phyloP scores from a whole-genome alignment of 2,797 vertebrate species.

The Cossypha heuglini region DNA sequence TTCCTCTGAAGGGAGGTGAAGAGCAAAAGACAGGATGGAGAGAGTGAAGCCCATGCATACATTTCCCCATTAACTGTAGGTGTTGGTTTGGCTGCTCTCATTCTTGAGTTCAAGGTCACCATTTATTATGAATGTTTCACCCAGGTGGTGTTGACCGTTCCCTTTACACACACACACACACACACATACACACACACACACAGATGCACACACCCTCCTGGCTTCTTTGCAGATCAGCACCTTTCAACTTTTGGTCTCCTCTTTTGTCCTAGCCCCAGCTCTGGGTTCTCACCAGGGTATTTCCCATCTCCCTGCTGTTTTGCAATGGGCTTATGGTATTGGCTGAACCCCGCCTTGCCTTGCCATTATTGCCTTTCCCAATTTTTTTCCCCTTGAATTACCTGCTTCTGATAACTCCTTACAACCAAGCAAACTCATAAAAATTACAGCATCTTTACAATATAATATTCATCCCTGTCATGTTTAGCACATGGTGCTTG shows the following conservation, averaged over 20 bases:
- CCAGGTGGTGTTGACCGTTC: background rate
- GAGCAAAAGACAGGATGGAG: background rate
- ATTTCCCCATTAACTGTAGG: background rate
- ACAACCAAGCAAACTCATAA: background rate
- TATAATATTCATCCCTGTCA: fast-evolving
- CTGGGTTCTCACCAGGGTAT: background rate
- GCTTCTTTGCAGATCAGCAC: background rate
- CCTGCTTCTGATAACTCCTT: background rate
- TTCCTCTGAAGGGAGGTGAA: background rate
- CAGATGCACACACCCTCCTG: background rate
- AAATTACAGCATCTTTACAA: background rate
- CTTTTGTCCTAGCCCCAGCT: background rate
- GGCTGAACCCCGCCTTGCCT: background rate
- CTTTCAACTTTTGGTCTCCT: background rate
- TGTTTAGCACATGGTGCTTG: background rate
- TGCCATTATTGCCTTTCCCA: background rate
- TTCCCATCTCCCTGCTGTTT: background rate
- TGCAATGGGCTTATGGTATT: background rate
- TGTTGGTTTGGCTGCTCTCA: background rate
- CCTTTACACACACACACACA: background rate
- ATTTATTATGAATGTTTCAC: background rate
- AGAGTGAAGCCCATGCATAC: background rate
- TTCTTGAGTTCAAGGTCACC: background rate
- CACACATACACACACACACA: background rate
- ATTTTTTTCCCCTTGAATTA: background rate